Evolutionary conservation across 2,797 vertebrate genomes (phyloP).

Genomic region (Ctenosaura bakeri): DNA sequence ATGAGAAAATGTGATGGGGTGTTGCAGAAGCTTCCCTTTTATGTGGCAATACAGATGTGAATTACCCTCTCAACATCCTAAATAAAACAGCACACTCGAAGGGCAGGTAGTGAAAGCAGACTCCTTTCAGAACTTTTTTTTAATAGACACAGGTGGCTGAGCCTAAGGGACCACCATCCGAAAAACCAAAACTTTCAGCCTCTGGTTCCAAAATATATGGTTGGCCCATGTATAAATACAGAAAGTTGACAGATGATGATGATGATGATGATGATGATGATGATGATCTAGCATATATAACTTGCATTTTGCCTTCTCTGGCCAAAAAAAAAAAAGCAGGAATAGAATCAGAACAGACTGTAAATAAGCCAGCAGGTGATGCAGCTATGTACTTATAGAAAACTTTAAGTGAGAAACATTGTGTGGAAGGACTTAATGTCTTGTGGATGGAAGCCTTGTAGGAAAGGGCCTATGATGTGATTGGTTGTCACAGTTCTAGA

Average conservation of each 20-base stretch:
- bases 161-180: not conserved
- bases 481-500: conserved; percentile 21
- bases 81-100: not conserved
- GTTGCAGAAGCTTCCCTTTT: not conserved
- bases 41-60: not conserved
- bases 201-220: conserved; percentile 4
- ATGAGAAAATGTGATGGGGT: not conserved
- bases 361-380: conserved; percentile 72
- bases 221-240: not conserved
- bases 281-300: not conserved
- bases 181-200: not conserved
- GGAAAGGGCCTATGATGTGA: not conserved
- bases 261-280: too few species aligned
- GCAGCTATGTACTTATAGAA: conserved; percentile 48
- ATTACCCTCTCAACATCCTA: not conserved
- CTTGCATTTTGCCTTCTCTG: too few species aligned
- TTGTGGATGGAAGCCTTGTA: not conserved
- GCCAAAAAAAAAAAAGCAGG: not conserved
- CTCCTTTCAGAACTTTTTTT: not conserved
- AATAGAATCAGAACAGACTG: conserved; percentile 45
- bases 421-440: not conserved
- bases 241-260: not conserved
- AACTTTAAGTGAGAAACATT: conserved; percentile 37
- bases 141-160: not conserved
- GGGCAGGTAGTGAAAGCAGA: not conserved